Percentiles rank a stretch among this genome's conserved stretches.
phyloP scores from a whole-genome alignment of 2,888 invertebrate species.

The Lysandra coridon region DNA sequence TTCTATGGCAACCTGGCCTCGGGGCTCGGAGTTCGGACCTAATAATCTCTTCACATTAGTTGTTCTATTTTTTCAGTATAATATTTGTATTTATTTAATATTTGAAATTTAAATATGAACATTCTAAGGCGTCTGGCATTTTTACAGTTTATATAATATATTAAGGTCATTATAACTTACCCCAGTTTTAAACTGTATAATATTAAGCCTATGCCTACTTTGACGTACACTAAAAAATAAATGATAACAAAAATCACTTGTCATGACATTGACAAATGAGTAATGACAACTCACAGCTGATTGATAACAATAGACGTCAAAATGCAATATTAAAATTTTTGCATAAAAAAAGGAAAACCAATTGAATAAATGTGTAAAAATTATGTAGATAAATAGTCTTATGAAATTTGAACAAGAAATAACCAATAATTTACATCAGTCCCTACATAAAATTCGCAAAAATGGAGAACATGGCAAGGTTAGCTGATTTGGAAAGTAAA shows the following conservation, averaged over 20 bases:
- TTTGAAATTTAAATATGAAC: too few relatives aligned
- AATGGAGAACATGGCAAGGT: conserved; percentile 74
- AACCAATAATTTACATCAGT: background rate
- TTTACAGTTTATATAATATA: too few relatives aligned
- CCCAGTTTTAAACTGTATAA: background rate
- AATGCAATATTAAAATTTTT: background rate
- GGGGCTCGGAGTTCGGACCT: background rate
- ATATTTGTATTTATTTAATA: too few relatives aligned
- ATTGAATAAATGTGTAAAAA: background rate
- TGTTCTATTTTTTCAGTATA: too few relatives aligned
- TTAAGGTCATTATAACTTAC: background rate
- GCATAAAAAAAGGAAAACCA: background rate
- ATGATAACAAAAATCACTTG: conserved; percentile 4
- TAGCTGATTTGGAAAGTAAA: conserved; percentile 68
- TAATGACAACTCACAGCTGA: conserved; percentile 4
- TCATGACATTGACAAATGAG: background rate
- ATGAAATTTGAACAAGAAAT: background rate
- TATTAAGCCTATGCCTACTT: background rate
- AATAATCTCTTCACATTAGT: background rate
- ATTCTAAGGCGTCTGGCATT: too few relatives aligned
- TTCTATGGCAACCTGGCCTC: background rate
- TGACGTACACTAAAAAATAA: background rate
- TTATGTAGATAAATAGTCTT: conserved; percentile 6
- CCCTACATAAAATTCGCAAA: conserved; percentile 34
- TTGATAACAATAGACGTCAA: background rate